Evolutionary conservation across 2,113 vertebrate genomes (phyloP).

Genomic region (Sciurus niger): DNA sequence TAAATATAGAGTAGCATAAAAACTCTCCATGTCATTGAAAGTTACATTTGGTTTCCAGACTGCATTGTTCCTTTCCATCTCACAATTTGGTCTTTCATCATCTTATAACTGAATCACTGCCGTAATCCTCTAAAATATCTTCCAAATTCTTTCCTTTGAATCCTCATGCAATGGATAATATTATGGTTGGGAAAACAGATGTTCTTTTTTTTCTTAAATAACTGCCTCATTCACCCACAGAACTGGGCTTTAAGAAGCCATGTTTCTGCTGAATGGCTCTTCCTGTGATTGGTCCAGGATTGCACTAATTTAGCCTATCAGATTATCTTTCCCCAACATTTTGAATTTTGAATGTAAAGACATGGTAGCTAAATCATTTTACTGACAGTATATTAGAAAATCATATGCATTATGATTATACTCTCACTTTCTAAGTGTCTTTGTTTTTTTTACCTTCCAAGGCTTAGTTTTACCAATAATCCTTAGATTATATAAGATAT

Average conservation of each 20-base stretch:
- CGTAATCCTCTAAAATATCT: not conserved
- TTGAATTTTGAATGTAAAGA: not conserved
- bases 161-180: accelerated
- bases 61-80: not conserved
- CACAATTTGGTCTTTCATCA: not conserved
- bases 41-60: not conserved
- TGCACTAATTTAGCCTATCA: not conserved
- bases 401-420: not conserved
- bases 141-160: not conserved
- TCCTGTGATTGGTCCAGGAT: not conserved
- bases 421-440: not conserved
- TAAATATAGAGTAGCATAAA: not conserved
- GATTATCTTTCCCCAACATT: not conserved
- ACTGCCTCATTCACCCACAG: not conserved
- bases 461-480: not conserved
- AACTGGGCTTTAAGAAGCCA: not conserved
- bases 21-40: not conserved
- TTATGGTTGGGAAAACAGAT: not conserved
- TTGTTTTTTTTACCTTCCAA: not conserved
- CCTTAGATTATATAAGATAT: not conserved
- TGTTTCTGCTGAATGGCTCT: not conserved
- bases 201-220: not conserved
- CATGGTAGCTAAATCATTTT: not conserved
- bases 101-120: not conserved
- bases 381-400: not conserved